These are phyloP conservation scores for Agapornis roseicollis DNA, from an alignment of 2,113 vertebrate genomes.

Conservation along the genomic window DNA sequence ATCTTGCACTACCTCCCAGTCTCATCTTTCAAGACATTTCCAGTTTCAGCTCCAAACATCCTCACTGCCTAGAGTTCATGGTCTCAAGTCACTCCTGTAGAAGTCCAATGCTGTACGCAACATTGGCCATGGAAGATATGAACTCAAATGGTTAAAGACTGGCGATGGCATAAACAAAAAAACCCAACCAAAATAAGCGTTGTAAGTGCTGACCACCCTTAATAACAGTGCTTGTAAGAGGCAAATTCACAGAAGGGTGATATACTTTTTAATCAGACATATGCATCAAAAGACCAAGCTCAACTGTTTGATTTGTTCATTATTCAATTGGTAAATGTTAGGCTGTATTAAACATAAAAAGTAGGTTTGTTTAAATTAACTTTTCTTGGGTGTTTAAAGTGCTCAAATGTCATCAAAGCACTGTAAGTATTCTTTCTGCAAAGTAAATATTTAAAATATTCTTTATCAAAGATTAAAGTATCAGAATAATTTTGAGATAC, in stretches of 20 bases:
- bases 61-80: not conserved
- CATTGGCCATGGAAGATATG: not conserved
- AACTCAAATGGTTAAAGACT: not conserved
- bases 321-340: not conserved
- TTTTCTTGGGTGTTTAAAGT: not conserved
- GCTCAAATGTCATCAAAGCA: not conserved
- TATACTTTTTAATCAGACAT: not conserved
- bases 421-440: not conserved
- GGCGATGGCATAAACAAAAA: not conserved
- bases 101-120: not conserved
- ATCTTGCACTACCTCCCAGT: not conserved
- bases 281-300: not conserved
- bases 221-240: not conserved
- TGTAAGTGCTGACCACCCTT: not conserved
- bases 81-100: not conserved
- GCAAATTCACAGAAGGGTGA: not conserved
- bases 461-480: not conserved
- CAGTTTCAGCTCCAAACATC: not conserved
- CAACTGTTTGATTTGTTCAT: constrained; percentile 16
- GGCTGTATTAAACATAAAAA: not conserved
- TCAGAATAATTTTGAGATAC: not conserved
- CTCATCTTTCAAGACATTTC: not conserved
- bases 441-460: constrained; percentile 51
- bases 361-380: constrained; percentile 14
- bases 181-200: not conserved